phyloP scores from a whole-genome alignment of 1,140 invertebrate genomes.

The Hyles vespertilio region DNA sequence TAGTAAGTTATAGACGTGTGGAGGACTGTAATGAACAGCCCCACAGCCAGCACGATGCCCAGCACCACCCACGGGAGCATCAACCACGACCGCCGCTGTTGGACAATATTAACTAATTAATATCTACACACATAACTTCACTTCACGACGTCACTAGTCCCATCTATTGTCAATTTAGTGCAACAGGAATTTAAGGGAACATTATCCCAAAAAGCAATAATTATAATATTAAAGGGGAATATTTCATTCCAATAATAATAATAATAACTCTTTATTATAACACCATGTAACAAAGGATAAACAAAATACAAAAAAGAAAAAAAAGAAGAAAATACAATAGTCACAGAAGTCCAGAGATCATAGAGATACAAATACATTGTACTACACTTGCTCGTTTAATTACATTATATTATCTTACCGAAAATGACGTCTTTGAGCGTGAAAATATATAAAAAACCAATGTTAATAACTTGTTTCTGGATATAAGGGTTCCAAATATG shows the following conservation, averaged over 20 bases:
- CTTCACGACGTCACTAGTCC: no score
- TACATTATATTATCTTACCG: conserved; percentile 32
- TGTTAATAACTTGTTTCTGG: no score
- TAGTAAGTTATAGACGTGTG: conserved; percentile 85
- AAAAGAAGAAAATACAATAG: no score
- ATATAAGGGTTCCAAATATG: no score
- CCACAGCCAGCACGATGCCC: conserved; percentile 85
- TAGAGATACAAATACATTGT: neutral
- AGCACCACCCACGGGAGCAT: conserved; percentile 90
- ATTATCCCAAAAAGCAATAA: neutral
- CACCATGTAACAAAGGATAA: no score
- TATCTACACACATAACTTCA: no score
- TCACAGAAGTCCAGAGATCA: no score
- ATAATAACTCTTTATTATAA: no score
- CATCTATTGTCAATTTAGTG: neutral
- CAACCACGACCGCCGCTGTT: conserved; percentile 84
- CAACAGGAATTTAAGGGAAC: neutral
- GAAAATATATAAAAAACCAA: conserved; percentile 8
- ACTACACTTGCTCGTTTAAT: no score
- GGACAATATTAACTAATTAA: conserved; percentile 29
- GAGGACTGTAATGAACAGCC: conserved; percentile 83
- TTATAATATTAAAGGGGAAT: no score
- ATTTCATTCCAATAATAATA: no score
- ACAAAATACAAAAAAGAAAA: no score
- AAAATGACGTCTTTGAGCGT: conserved; percentile 39